phyloP scores from a whole-genome alignment of 2,888 invertebrate species.

The Drosophila robusta region DNA sequence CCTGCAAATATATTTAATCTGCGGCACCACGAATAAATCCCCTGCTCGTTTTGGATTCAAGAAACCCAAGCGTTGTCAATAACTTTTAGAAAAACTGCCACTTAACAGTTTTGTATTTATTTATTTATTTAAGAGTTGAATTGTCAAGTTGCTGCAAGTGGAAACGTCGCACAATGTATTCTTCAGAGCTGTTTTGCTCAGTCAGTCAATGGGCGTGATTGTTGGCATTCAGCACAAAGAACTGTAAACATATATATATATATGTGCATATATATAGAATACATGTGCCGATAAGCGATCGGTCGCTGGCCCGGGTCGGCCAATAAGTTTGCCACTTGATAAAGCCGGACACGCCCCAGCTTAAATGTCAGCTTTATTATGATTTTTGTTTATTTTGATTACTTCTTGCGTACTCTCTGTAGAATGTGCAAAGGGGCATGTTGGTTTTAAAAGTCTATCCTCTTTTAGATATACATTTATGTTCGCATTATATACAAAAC shows the following conservation, averaged over 20 bases:
- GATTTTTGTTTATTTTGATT: slow-evolving; percentile 24
- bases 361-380: slow-evolving; percentile 44
- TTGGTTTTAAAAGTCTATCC: not conserved
- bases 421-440: not conserved
- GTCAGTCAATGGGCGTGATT: slow-evolving; percentile 6
- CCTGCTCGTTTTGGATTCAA: no score
- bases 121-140: no score
- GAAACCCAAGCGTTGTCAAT: no score
- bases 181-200: not conserved
- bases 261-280: slow-evolving; percentile 2
- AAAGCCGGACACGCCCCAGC: slow-evolving; percentile 41
- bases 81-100: no score
- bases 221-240: slow-evolving; percentile 17
- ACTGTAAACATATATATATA: slow-evolving; percentile 28
- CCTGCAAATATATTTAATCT: no score
- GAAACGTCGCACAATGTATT: not conserved
- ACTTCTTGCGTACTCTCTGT: slow-evolving; percentile 8
- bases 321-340: slow-evolving; percentile 42
- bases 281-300: slow-evolving; percentile 29
- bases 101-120: no score
- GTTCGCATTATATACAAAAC: no score
- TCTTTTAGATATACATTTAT: no score
- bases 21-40: no score
- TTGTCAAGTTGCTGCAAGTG: not conserved
- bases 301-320: not conserved